A percentile compares a stretch with the other conserved stretches of the same genome.
These are phyloP conservation scores for Hormiphora californensis DNA, from an alignment of 37 sponge, comb jelly and placozoan genomes.

Conservation along the genomic window DNA sequence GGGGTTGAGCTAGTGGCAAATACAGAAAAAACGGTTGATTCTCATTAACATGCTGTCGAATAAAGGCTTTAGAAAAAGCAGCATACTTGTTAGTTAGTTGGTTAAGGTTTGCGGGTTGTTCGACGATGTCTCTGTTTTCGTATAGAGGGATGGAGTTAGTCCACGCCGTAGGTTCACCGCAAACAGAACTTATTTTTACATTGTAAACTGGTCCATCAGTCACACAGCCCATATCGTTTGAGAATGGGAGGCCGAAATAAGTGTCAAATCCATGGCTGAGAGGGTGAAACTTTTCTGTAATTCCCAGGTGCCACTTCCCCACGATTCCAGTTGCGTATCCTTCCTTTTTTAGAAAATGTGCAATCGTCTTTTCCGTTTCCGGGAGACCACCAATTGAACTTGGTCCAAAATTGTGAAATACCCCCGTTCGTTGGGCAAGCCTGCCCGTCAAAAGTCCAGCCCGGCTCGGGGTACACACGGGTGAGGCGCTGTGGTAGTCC, in stretches of 20 bases:
- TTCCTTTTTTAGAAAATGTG: constrained; percentile 56
- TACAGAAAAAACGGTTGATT: constrained; percentile 17
- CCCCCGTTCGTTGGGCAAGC: neutral
- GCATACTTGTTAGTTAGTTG: constrained; percentile 40
- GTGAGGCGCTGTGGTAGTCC: constrained; percentile 66
- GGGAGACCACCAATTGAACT: constrained; percentile 59
- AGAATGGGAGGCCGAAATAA: constrained; percentile 61
- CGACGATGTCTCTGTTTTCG: constrained; percentile 55
- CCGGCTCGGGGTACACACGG: constrained; percentile 64
- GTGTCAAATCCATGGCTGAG: constrained; percentile 61
- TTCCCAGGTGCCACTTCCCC: constrained; percentile 68
- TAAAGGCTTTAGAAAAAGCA: neutral
- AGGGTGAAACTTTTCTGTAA: constrained; percentile 50
- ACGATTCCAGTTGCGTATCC: constrained; percentile 62
- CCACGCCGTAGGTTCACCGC: neutral
- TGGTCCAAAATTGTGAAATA: constrained; percentile 25
- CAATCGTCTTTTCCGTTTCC: constrained; percentile 59
- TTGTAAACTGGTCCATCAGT: constrained; percentile 11
- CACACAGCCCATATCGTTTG: constrained; percentile 65
- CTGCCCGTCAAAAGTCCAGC: constrained; percentile 65
- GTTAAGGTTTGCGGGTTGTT: constrained; percentile 61
- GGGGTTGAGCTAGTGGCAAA: constrained; percentile 19
- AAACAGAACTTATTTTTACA: neutral
- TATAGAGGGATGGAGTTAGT: constrained; percentile 57
- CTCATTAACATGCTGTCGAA: neutral